Percentiles rank a stretch among this genome's conserved stretches.
phyloP scores from a whole-genome alignment of 2,113 vertebrate species.

The Microcebus lehilahytsara region DNA sequence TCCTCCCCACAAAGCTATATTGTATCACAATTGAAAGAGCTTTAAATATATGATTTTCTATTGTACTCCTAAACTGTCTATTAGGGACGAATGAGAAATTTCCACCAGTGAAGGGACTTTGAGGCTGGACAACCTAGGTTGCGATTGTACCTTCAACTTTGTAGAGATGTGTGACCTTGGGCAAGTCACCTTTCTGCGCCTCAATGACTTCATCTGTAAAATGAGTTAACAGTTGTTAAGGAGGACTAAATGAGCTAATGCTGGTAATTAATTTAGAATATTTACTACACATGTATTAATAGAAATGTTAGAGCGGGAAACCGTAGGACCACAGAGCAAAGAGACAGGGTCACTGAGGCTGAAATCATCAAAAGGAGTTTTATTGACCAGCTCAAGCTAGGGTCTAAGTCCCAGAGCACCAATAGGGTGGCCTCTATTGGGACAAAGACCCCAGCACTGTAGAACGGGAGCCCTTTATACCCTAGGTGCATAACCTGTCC shows the following conservation, averaged over 20 bases:
- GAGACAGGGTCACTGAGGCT: no score
- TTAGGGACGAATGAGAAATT: not conserved
- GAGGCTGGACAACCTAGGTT: not conserved
- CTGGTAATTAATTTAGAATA: not conserved
- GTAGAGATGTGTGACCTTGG: not conserved
- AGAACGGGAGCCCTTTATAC: no score
- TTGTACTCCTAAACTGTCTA: not conserved
- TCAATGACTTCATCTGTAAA: not conserved
- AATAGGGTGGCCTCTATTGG: no score
- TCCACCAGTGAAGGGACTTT: not conserved
- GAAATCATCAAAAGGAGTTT: no score
- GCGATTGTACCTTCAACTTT: not conserved
- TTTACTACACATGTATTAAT: not conserved
- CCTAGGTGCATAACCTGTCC: no score
- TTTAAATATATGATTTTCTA: not conserved
- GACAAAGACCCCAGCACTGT: no score
- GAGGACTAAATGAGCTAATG: not conserved
- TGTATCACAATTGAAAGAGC: not conserved
- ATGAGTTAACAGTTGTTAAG: not conserved
- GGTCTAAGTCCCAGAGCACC: no score
- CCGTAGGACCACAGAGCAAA: no score
- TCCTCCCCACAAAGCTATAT: not conserved
- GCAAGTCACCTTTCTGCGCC: not conserved
- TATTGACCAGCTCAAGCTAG: no score
- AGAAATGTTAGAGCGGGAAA: no score